Evolutionary conservation across 2,113 vertebrate species (phyloP).

Genomic region (Thinocorus orbignyianus): DNA sequence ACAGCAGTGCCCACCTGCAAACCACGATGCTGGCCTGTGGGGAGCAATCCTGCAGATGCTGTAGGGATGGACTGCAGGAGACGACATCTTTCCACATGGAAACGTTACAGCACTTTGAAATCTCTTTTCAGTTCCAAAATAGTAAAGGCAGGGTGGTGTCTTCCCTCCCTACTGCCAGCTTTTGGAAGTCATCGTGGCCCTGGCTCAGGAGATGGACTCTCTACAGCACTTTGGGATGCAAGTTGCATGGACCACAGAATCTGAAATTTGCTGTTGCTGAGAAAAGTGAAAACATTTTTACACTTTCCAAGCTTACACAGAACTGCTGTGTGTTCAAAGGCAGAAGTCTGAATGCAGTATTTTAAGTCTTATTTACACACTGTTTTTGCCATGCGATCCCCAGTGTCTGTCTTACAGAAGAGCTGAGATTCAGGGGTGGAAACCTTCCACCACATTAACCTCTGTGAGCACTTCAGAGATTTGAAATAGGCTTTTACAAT

Average conservation of each 20-base stretch:
- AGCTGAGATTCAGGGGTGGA: neutral
- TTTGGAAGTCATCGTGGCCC: neutral
- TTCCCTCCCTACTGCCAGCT: neutral
- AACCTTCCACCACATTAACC: neutral
- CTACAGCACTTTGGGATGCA: accelerated
- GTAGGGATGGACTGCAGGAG: neutral
- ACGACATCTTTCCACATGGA: accelerated
- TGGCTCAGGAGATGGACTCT: neutral
- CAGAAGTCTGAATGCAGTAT: neutral
- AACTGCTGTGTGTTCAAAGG: neutral
- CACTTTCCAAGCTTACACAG: neutral
- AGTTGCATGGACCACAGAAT: neutral
- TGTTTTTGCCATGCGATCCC: neutral
- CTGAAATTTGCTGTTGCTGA: neutral
- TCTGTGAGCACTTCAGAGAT: neutral
- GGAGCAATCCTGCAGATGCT: neutral
- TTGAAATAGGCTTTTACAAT: neutral
- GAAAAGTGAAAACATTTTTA: neutral
- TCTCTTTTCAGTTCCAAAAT: neutral
- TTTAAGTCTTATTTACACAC: neutral
- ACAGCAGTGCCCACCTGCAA: neutral
- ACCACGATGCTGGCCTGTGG: neutral
- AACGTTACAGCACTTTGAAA: neutral
- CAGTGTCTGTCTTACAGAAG: neutral
- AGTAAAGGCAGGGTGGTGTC: neutral